phyloP scores from a whole-genome alignment of 2,888 invertebrate species.

The Theretra japonica region DNA sequence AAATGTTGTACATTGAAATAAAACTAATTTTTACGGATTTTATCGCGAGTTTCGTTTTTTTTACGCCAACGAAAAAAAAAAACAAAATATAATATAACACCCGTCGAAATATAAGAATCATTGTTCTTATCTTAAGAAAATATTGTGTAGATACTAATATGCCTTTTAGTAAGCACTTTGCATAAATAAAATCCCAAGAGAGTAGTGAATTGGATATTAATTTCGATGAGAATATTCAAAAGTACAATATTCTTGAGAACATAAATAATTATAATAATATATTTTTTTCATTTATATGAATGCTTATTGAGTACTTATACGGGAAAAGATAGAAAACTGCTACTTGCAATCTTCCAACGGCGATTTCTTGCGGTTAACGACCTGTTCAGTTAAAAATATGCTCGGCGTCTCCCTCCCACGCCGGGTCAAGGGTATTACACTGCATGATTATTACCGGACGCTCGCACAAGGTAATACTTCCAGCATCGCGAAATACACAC shows the following conservation, averaged over 20 bases:
- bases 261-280: not conserved
- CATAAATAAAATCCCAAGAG: not conserved
- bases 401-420: slow-evolving; percentile 65
- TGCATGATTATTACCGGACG: slow-evolving; percentile 32
- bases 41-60: too few species aligned
- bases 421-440: slow-evolving; percentile 70
- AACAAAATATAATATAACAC: too few species aligned
- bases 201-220: not conserved
- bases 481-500: not conserved
- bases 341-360: slow-evolving; percentile 54
- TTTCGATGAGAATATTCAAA: not conserved
- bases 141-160: too few species aligned
- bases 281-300: not conserved
- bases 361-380: slow-evolving; percentile 64
- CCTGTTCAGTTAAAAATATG: slow-evolving; percentile 69
- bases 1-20: too few species aligned
- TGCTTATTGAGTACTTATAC: not conserved
- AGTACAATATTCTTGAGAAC: not conserved
- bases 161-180: too few species aligned
- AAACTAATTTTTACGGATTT: too few species aligned
- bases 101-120: too few species aligned
- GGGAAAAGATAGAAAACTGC: slow-evolving; percentile 42
- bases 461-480: slow-evolving; percentile 20
- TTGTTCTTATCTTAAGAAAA: too few species aligned
- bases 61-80: too few species aligned